Evolutionary conservation across 2,797 vertebrate species (phyloP), one percentile per base, ranked within the genome.

Genomic region (Nyctalus aviator): DNA sequence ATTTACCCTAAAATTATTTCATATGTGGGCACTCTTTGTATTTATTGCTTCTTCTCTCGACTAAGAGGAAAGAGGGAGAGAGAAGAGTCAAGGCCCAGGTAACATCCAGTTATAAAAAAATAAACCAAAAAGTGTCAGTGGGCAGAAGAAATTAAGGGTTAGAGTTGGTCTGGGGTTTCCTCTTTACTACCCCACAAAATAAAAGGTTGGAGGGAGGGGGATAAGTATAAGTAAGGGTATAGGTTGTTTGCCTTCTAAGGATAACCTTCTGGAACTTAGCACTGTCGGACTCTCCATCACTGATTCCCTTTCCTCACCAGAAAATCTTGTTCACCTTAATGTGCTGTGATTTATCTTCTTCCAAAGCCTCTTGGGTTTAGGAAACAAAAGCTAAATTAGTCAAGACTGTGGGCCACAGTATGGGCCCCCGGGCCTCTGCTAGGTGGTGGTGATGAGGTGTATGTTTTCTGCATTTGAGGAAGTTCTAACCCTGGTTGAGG

Each of bases 311-410:
- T 32, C 6, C 73, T 53, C n/a, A 66, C 90, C 48, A 37, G 68
- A 88, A 85, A 91, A 93, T 93, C 84, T 79, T 91, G 57, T 91
- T 95, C 37, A 87, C 48, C 73, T 87, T 91, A 73, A 90, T 86
- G 20, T 69, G 35, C 50, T 82, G 0, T 53, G 50, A 84, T 94
- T 94, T 93, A 59, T 91, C 83, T 84, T 91, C 62, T 90, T 95
- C 44, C 25, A 82, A 46, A 89, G 41, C 64, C 27, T 88, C 53
- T 71, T 62, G 44, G 55, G 23, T 69, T 95, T 84, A 82, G 62
- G 75, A 82, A 90, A 88, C 32, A 77, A 37, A 50, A 90, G 32
- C 59, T 82, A 83, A 91, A 90, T 84, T 91, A 76, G 53, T 81
- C 57, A 83, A 48, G 55, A 81, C 77, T 69, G 35, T 72, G n/a